Conservation (phyloP, 2,888 invertebrate genomes). For the Onthophagus sagittarius region DNA sequence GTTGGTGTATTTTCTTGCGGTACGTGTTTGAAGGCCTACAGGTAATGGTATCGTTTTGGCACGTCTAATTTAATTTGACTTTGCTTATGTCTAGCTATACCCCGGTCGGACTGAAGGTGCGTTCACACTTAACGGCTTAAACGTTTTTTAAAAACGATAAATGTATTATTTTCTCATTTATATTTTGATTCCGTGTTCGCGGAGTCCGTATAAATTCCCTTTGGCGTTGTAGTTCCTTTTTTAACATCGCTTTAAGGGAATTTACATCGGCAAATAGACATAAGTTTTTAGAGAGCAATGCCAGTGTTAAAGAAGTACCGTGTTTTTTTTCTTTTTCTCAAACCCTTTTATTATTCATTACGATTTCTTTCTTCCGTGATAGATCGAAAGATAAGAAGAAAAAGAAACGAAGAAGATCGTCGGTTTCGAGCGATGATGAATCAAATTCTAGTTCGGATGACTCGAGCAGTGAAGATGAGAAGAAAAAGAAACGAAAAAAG, state of each 20-base stretch:
- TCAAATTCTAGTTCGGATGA: constrained; percentile 38
- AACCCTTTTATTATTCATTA: background rate
- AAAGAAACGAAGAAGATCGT: constrained; percentile 43
- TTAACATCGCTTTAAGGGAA: background rate
- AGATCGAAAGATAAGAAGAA: constrained; percentile 37
- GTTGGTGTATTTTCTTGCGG: constrained; percentile 49
- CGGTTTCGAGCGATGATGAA: constrained; percentile 37
- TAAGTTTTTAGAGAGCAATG: constrained; percentile 8
- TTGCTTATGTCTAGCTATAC: constrained; percentile 47
- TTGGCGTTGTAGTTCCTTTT: background rate
- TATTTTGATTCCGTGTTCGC: constrained; percentile 10
- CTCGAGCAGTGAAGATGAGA: constrained; percentile 48
- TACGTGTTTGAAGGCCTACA: constrained; percentile 44
- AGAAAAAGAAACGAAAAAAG: constrained; percentile 49
- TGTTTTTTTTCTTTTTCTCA: background rate
- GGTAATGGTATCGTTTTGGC: constrained; percentile 44
- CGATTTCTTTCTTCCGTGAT: constrained; percentile 21
- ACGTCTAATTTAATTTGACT: constrained; percentile 35
- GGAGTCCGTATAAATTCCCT: constrained; percentile 18
- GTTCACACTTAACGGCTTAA: constrained; percentile 37
- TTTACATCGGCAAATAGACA: background rate
- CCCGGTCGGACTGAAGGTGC: constrained; percentile 45
- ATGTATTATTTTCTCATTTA: constrained; percentile 21
- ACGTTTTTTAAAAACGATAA: constrained; percentile 9
- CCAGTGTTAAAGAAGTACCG: constrained; percentile 15